These are phyloP conservation scores for Protobothrops mucrosquamatus DNA, from an alignment of 2,113 vertebrate species.

Conservation along the genomic window DNA sequence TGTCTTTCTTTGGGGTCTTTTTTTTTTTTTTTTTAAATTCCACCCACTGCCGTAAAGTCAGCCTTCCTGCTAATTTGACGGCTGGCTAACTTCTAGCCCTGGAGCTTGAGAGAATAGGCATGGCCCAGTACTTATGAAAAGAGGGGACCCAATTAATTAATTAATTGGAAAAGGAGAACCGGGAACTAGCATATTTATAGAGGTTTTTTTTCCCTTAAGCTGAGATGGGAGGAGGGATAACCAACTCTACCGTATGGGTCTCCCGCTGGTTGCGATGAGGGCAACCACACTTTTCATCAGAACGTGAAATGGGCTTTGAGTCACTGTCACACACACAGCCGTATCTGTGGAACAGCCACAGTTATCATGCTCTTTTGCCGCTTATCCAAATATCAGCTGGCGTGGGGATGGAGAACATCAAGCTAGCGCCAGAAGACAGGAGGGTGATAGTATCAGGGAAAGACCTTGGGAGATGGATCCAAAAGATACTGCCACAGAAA, in stretches of 20 bases:
- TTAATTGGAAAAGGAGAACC: not conserved
- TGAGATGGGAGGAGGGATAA: not conserved
- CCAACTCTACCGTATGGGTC: not conserved
- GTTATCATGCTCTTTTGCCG: not conserved
- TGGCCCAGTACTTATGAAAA: not conserved
- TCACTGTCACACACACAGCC: no score
- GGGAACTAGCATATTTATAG: not conserved
- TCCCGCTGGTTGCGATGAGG: not conserved
- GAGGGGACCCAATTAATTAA: not conserved
- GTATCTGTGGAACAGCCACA: not conserved
- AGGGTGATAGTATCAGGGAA: not conserved
- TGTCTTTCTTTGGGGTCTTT: not conserved
- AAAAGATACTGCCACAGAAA: no score
- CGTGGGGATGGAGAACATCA: not conserved
- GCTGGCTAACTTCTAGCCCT: not conserved
- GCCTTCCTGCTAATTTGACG: not conserved
- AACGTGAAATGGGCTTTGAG: not conserved
- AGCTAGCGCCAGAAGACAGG: not conserved
- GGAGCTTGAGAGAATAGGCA: not conserved
- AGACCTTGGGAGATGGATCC: no score
- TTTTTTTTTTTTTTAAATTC: not conserved
- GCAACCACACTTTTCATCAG: not conserved
- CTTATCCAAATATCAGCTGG: not conserved
- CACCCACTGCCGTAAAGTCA: not conserved
- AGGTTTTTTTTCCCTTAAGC: not conserved